Percentiles rank a stretch among this genome's conserved stretches.
These are phyloP conservation scores for Dolichoris vasculosae DNA, from an alignment of 1,140 invertebrate genomes.

Conservation along the genomic window DNA sequence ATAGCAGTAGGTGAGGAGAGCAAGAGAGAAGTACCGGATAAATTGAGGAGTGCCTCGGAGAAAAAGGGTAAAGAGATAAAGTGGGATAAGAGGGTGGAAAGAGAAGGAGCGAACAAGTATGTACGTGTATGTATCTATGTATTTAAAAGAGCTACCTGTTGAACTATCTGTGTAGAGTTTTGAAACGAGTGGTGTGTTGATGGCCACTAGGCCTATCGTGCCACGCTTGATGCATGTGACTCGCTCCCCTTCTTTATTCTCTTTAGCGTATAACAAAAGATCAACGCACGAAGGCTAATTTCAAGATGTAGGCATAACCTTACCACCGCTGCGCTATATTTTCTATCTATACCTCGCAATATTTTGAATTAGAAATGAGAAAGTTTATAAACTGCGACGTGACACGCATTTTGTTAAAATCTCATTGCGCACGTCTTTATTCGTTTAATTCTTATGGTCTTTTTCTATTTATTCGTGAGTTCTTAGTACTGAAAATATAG, in stretches of 20 bases:
- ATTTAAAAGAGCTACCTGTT: slow-evolving; percentile 47
- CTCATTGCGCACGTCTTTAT: neutral
- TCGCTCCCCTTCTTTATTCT: neutral
- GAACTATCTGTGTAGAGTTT: slow-evolving; percentile 20
- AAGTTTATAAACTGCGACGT: neutral
- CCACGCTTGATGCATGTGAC: slow-evolving; percentile 1
- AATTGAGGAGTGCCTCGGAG: neutral
- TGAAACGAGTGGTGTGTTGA: neutral
- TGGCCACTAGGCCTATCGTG: slow-evolving; percentile 9
- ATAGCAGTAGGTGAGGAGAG: neutral
- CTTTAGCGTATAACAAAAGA: neutral
- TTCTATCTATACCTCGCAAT: neutral
- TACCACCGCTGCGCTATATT: neutral
- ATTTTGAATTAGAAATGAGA: neutral
- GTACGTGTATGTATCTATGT: neutral
- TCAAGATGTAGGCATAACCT: neutral
- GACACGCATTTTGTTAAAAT: neutral
- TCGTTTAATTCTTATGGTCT: neutral
- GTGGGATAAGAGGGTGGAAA: neutral
- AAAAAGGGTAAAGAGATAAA: neutral
- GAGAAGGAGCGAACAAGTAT: neutral
- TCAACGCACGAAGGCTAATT: neutral
- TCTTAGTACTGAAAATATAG: neutral
- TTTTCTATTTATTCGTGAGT: neutral
- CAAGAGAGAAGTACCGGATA: neutral